A percentile compares a stretch with the other conserved stretches of the same genome.
Evolutionary conservation across 2,797 vertebrate genomes (phyloP).

Genomic region (Typhlichthys subterraneus): DNA sequence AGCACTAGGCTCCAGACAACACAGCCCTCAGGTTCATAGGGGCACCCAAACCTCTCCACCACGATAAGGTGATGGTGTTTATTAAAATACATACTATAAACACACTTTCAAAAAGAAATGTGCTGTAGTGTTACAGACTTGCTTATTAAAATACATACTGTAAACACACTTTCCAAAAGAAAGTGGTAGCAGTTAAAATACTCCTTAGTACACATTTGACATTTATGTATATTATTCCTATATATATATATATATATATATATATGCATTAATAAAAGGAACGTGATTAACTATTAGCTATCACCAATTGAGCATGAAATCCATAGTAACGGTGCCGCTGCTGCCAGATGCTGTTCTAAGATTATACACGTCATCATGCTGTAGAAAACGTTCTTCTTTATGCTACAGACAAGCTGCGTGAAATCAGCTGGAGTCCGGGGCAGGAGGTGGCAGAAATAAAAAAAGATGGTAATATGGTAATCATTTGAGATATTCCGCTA

Average conservation of each 20-base stretch:
- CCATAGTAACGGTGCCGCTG: conserved; percentile 15
- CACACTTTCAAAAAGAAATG: too few species aligned
- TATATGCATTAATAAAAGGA: too few species aligned
- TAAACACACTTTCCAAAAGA: too few species aligned
- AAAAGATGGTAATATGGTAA: conserved; percentile 49
- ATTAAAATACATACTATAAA: not conserved
- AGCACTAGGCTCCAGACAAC: too few species aligned
- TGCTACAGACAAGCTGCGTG: conserved; percentile 18
- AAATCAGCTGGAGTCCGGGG: conserved; percentile 32
- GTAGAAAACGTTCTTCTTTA: conserved; percentile 4
- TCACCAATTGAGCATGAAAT: conserved; percentile 32
- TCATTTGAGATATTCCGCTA: conserved; percentile 44
- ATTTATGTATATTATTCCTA: too few species aligned
- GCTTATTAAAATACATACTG: not conserved
- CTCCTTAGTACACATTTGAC: too few species aligned
- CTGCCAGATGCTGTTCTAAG: conserved; percentile 21
- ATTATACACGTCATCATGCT: conserved; percentile 27
- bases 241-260: too few species aligned
- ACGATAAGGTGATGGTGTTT: too few species aligned
- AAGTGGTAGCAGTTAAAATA: too few species aligned
- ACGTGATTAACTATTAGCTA: conserved; percentile 1
- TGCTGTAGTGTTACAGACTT: too few species aligned
- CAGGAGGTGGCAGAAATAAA: conserved; percentile 26
- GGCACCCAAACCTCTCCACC: too few species aligned
- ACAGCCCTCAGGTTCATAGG: too few species aligned